phyloP scores from a whole-genome alignment of 2,797 vertebrate species.

The Spondyliosoma cantharus region DNA sequence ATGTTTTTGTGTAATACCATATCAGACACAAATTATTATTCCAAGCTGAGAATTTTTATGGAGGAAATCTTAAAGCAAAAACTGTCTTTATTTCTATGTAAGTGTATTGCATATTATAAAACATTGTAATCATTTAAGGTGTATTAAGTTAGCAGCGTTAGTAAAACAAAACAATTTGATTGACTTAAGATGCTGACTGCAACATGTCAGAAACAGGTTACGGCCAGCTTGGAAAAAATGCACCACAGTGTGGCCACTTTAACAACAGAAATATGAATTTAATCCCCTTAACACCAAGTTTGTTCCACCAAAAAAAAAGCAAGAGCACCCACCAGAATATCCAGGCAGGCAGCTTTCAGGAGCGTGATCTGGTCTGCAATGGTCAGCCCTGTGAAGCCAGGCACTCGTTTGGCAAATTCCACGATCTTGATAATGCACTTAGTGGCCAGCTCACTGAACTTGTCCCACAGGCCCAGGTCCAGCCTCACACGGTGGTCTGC shows the following conservation, averaged over 20 bases:
- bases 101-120: not conserved
- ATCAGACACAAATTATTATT: too few species aligned
- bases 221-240: too few species aligned
- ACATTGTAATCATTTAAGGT: not conserved
- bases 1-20: too few species aligned
- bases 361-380: slow-evolving; percentile 99
- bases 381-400: slow-evolving; percentile 95
- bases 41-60: too few species aligned
- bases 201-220: not conserved
- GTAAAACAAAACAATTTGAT: not conserved
- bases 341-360: slow-evolving; percentile 97
- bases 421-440: slow-evolving; percentile 99
- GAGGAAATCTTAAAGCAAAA: too few species aligned
- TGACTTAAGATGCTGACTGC: not conserved
- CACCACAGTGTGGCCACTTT: not conserved
- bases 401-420: slow-evolving; percentile 98
- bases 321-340: slow-evolving; percentile 91
- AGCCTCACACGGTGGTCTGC: slow-evolving; percentile 95
- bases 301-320: slow-evolving; percentile 14
- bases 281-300: not conserved
- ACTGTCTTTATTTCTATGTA: not conserved
- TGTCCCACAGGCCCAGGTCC: slow-evolving; percentile 98
- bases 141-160: not conserved
- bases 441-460: slow-evolving; percentile 99
- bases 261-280: not conserved